Evolutionary conservation across 2,888 invertebrate species (phyloP).

Genomic region (Globia sparganii): DNA sequence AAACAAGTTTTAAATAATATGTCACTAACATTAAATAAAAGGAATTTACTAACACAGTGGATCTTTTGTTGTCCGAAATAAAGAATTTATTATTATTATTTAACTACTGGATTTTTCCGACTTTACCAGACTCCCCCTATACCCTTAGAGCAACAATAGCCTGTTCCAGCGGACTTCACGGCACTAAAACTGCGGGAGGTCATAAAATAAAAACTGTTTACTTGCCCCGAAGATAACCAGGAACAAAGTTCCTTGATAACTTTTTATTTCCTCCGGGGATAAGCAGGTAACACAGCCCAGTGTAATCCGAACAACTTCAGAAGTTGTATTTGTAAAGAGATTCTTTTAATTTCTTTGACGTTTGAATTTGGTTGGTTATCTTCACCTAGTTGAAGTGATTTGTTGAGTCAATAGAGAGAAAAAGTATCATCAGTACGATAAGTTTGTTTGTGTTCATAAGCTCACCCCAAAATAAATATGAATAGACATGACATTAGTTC

Average conservation of each 20-base stretch:
- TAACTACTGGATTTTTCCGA: not conserved
- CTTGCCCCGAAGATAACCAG: constrained; percentile 86
- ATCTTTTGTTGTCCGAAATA: too few species aligned
- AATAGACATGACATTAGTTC: not conserved
- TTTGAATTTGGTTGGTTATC: constrained; percentile 38
- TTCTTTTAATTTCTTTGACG: constrained; percentile 54
- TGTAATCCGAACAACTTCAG: constrained; percentile 70
- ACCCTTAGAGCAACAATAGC: constrained; percentile 38
- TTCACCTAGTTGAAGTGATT: constrained; percentile 39
- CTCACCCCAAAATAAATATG: constrained; percentile 37
- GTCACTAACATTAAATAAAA: too few species aligned
- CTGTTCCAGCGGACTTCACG: constrained; percentile 55
- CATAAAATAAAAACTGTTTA: constrained; percentile 90
- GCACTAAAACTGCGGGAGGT: constrained; percentile 83
- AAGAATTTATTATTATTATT: too few species aligned
- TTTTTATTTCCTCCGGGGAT: constrained; percentile 87
- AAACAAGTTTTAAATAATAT: too few species aligned
- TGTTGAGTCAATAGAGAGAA: constrained; percentile 43
- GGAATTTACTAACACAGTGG: too few species aligned
- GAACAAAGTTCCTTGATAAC: constrained; percentile 88
- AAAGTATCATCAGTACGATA: constrained; percentile 36
- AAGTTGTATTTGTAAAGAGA: constrained; percentile 62
- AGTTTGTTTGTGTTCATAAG: constrained; percentile 24
- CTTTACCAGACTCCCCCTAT: constrained; percentile 27
- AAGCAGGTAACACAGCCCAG: constrained; percentile 75